Conservation (phyloP, 1,140 invertebrate species). For the Drosophila asahinai region DNA sequence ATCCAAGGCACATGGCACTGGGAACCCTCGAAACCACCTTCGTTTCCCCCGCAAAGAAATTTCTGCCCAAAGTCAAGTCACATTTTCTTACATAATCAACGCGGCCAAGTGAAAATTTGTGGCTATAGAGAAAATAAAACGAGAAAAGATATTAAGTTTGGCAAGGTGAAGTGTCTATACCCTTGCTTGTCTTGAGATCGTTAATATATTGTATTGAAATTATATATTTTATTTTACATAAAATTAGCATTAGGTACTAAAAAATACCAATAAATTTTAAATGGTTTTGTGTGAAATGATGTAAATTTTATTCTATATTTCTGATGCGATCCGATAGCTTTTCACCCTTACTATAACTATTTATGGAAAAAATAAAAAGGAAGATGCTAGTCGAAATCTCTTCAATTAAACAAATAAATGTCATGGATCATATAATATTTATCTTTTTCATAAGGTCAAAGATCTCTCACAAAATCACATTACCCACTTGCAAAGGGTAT, state of each 20-base stretch:
- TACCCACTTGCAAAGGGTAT: neutral
- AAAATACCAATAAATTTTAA: no score
- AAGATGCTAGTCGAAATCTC: no score
- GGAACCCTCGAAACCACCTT: constrained; percentile 7
- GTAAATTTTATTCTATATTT: no score
- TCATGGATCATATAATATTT: neutral
- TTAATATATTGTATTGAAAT: no score
- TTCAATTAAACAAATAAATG: neutral
- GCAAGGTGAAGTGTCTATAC: neutral
- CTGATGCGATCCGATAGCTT: neutral
- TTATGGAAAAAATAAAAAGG: no score
- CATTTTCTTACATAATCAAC: constrained; percentile 72
- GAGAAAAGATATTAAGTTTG: constrained; percentile 11
- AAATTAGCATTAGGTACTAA: no score
- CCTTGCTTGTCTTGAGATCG: neutral
- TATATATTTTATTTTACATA: no score
- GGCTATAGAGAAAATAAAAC: constrained; percentile 6
- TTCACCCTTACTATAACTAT: neutral
- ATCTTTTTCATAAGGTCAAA: neutral
- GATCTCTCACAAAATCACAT: neutral
- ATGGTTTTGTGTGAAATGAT: no score
- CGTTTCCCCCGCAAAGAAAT: neutral
- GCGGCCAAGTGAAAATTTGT: constrained; percentile 47
- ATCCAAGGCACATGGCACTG: constrained; percentile 54
- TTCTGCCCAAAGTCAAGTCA: constrained; percentile 50